Conservation (phyloP, 1,140 invertebrate species). For the Kradibia gibbosae region DNA sequence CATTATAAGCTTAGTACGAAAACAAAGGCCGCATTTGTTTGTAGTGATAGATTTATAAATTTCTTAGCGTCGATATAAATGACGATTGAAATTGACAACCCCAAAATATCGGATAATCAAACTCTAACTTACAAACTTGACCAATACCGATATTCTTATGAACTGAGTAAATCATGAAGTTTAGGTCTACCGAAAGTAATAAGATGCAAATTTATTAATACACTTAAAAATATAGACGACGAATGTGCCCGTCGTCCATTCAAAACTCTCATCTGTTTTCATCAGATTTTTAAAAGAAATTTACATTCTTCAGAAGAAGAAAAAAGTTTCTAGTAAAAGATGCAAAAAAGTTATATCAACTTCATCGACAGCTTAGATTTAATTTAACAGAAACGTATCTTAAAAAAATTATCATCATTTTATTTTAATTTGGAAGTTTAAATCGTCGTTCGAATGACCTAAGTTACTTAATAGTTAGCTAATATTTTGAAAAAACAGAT, state of each 20-base stretch:
- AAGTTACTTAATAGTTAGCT: background rate
- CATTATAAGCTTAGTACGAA: background rate
- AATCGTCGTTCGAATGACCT: conserved; percentile 30
- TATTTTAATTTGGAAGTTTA: background rate
- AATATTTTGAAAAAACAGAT: no score
- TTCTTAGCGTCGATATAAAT: background rate
- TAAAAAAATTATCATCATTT: background rate
- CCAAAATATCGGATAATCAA: background rate
- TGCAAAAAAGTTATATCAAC: background rate
- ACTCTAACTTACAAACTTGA: background rate
- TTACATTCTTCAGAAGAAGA: background rate
- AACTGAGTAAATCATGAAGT: background rate
- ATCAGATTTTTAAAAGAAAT: background rate
- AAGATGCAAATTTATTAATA: conserved; percentile 14
- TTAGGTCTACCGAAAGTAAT: background rate
- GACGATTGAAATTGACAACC: background rate
- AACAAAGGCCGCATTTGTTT: background rate
- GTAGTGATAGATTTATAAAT: background rate
- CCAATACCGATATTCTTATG: background rate
- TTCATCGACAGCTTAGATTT: background rate
- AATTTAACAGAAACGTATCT: background rate
- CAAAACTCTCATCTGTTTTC: background rate
- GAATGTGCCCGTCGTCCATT: background rate
- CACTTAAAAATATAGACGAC: background rate
- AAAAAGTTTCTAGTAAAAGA: conserved; percentile 1